Conservation (phyloP, 2,113 vertebrate species). For the Notarius lentiginosus region DNA sequence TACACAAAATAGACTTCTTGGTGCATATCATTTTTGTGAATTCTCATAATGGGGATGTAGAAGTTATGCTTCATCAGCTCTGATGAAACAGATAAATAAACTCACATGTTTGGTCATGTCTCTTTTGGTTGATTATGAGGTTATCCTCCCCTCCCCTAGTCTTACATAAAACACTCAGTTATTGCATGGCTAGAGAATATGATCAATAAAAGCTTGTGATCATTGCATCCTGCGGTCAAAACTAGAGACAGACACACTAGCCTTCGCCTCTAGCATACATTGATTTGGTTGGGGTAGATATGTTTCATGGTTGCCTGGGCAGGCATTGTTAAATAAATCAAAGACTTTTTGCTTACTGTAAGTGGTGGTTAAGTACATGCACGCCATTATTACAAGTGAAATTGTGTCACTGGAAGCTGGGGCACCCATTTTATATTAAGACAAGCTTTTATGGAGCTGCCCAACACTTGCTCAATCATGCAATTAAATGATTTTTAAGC, state of each 20-base stretch:
- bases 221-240: constrained; percentile 58
- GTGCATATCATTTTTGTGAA: constrained; percentile 15
- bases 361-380: constrained; percentile 65
- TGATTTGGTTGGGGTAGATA: constrained; percentile 71
- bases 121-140: constrained; percentile 41
- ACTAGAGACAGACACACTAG: constrained; percentile 58
- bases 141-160: constrained; percentile 14
- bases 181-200: constrained; percentile 44
- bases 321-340: constrained; percentile 72
- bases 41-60: constrained; percentile 32
- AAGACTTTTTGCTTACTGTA: constrained; percentile 70
- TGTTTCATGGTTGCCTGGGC: constrained; percentile 66
- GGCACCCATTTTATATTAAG: constrained; percentile 66
- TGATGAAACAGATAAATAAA: constrained; percentile 22
- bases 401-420: constrained; percentile 66
- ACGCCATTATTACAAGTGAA: constrained; percentile 44
- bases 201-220: constrained; percentile 49
- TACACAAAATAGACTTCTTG: background rate
- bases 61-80: background rate
- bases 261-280: constrained; percentile 67
- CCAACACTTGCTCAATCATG: constrained; percentile 74
- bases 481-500: constrained; percentile 66
- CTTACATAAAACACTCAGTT: constrained; percentile 42
- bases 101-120: constrained; percentile 28
- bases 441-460: constrained; percentile 69